Percentiles rank a stretch among this genome's conserved stretches.
These are phyloP conservation scores for Lytechinus variegatus DNA, from an alignment of 35 echinoderm and acorn worm species.

Conservation along the genomic window DNA sequence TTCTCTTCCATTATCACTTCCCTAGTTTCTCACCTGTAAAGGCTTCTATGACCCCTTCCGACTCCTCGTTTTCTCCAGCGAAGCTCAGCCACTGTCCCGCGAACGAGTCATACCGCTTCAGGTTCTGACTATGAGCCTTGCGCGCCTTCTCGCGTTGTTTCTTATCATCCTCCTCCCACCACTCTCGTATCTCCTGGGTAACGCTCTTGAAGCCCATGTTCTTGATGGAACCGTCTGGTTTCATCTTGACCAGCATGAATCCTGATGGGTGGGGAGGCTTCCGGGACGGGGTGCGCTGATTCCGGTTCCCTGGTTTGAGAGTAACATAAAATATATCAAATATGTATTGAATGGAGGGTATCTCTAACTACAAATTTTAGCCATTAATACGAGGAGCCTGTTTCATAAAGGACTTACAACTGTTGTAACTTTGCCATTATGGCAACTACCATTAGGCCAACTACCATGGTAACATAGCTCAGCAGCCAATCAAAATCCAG, in stretches of 20 bases:
- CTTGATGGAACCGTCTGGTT: slow-evolving; percentile 56
- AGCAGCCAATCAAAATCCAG: too few relatives aligned
- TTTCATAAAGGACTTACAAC: too few relatives aligned
- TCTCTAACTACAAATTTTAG: too few relatives aligned
- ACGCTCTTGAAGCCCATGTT: slow-evolving; percentile 71
- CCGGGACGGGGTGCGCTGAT: slow-evolving; percentile 59
- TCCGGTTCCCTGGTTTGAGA: neutral
- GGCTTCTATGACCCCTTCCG: slow-evolving; percentile 59
- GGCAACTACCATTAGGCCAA: too few relatives aligned
- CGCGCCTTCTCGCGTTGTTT: slow-evolving; percentile 63
- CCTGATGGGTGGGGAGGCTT: slow-evolving; percentile 75
- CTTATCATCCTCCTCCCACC: slow-evolving; percentile 92
- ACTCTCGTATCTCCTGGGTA: slow-evolving; percentile 67
- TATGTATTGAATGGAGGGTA: neutral
- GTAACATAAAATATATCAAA: neutral
- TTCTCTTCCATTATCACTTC: neutral
- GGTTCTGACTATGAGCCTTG: slow-evolving; percentile 71
- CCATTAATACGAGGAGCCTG: too few relatives aligned
- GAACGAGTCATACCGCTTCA: slow-evolving; percentile 74
- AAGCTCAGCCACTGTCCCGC: slow-evolving; percentile 94
- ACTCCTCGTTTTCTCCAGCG: slow-evolving; percentile 55
- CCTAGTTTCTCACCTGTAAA: slow-evolving; percentile 59
- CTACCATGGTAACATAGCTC: too few relatives aligned
- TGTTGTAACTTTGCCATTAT: too few relatives aligned
- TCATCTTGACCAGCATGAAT: slow-evolving; percentile 91